Evolutionary conservation across 2,113 vertebrate species (phyloP).

Genomic region (Erythrocercus mccallii): DNA sequence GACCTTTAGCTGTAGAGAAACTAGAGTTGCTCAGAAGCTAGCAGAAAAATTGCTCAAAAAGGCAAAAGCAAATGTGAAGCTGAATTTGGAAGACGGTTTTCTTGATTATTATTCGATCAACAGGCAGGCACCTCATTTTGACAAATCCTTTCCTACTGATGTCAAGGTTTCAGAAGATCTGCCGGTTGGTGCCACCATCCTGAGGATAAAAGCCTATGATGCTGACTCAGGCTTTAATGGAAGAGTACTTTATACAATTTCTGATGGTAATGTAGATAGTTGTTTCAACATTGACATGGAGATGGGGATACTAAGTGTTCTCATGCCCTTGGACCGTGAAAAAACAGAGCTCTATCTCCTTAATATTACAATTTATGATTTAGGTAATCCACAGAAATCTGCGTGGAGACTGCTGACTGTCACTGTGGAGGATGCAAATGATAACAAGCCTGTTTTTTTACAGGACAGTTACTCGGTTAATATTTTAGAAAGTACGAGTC

Average conservation of each 20-base stretch:
- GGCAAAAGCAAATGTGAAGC: slow-evolving; percentile 86
- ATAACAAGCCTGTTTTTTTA: slow-evolving; percentile 89
- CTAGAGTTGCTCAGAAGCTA: slow-evolving; percentile 89
- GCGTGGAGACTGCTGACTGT: slow-evolving; percentile 88
- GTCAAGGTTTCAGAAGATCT: slow-evolving; percentile 88
- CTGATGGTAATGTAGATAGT: slow-evolving; percentile 88
- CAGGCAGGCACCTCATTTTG: slow-evolving; percentile 91
- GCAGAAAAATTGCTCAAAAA: slow-evolving; percentile 95
- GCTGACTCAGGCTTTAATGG: slow-evolving; percentile 95
- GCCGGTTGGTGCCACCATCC: slow-evolving; percentile 80
- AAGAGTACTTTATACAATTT: slow-evolving; percentile 88
- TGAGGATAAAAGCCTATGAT: slow-evolving; percentile 89
- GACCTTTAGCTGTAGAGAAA: slow-evolving; percentile 91
- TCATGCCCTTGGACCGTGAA: slow-evolving; percentile 92
- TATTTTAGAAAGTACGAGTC: slow-evolving; percentile 89
- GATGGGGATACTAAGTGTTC: slow-evolving; percentile 84
- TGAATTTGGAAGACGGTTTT: slow-evolving; percentile 89
- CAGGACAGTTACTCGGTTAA: slow-evolving; percentile 84
- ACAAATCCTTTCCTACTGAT: slow-evolving; percentile 89
- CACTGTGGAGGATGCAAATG: slow-evolving; percentile 89
- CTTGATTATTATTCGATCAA: slow-evolving; percentile 94
- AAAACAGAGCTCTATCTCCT: slow-evolving; percentile 89
- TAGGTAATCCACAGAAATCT: slow-evolving; percentile 89
- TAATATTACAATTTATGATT: slow-evolving; percentile 92
- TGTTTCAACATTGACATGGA: slow-evolving; percentile 91